Conservation (phyloP, 2,888 invertebrate species). For the Epistrophe eligans region DNA sequence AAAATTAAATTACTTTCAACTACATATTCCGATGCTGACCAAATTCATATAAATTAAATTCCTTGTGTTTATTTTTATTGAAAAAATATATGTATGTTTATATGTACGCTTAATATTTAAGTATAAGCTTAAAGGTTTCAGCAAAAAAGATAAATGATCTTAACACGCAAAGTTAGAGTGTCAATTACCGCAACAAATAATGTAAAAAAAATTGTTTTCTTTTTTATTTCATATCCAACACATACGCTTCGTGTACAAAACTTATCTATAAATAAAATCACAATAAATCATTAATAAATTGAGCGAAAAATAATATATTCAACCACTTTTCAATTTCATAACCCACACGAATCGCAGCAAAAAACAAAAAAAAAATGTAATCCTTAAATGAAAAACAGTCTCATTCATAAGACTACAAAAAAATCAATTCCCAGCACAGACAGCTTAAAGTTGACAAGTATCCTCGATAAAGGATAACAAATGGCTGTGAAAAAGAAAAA, state of each 20-base stretch:
- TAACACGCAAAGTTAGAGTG: constrained; percentile 5
- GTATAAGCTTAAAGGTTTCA: not conserved
- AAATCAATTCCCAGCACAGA: constrained; percentile 44
- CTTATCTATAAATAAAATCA: constrained; percentile 3
- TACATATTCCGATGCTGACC: no score
- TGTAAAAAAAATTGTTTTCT: not conserved
- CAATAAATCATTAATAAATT: constrained; percentile 43
- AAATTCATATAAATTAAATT: not conserved
- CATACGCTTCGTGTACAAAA: constrained; percentile 9
- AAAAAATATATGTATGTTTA: no score
- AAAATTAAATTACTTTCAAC: no score
- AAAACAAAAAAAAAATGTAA: constrained; percentile 9
- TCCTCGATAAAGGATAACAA: constrained; percentile 55
- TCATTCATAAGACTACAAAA: not conserved
- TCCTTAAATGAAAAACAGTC: constrained; percentile 7
- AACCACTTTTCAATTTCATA: constrained; percentile 45
- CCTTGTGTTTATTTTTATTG: not conserved
- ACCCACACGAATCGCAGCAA: not conserved
- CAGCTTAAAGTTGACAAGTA: constrained; percentile 61
- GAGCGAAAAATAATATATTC: constrained; percentile 29
- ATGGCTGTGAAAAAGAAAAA: constrained; percentile 36
- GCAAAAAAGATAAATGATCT: not conserved
- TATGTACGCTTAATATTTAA: not conserved
- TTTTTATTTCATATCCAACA: not conserved
- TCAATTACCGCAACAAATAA: constrained; percentile 10